Evolutionary conservation across 2,797 vertebrate genomes (phyloP).

Genomic region (Sebastes melanostomus): DNA sequence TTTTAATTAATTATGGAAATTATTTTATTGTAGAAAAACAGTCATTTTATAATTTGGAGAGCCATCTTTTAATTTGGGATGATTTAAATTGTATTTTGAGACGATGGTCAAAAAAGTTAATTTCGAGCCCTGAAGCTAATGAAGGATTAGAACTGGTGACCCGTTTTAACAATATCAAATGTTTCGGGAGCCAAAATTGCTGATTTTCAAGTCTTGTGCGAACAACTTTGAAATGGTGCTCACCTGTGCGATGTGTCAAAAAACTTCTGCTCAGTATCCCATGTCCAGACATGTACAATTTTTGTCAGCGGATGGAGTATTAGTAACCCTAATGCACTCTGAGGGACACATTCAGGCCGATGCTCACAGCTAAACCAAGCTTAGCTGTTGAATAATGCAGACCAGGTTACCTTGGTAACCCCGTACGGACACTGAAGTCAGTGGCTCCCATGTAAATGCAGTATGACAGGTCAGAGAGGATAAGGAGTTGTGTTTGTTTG

Average conservation of each 20-base stretch:
- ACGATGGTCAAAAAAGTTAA: not conserved
- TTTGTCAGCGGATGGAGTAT: conserved; percentile 23
- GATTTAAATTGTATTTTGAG: not conserved
- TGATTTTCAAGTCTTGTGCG: not conserved
- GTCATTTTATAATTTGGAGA: not conserved
- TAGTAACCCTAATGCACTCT: conserved; percentile 49
- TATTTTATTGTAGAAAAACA: not conserved
- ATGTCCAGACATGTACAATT: not conserved
- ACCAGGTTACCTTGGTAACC: conserved; percentile 76
- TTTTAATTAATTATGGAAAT: not conserved
- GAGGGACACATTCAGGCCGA: conserved; percentile 56
- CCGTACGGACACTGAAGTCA: conserved; percentile 64
- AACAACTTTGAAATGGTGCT: not conserved
- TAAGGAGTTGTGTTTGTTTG: conserved; percentile 54
- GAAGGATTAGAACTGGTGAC: too few species aligned
- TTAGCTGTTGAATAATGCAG: conserved; percentile 76
- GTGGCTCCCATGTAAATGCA: conserved; percentile 68
- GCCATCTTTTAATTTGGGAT: not conserved
- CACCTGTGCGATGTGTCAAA: not conserved
- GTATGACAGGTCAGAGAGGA: conserved; percentile 66
- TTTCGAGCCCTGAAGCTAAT: not conserved
- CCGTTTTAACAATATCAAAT: not conserved
- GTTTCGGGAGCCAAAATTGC: not conserved
- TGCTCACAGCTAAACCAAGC: conserved; percentile 66
- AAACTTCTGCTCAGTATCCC: not conserved